Conservation (phyloP, 2,888 invertebrate genomes). For the Elegia similella region DNA sequence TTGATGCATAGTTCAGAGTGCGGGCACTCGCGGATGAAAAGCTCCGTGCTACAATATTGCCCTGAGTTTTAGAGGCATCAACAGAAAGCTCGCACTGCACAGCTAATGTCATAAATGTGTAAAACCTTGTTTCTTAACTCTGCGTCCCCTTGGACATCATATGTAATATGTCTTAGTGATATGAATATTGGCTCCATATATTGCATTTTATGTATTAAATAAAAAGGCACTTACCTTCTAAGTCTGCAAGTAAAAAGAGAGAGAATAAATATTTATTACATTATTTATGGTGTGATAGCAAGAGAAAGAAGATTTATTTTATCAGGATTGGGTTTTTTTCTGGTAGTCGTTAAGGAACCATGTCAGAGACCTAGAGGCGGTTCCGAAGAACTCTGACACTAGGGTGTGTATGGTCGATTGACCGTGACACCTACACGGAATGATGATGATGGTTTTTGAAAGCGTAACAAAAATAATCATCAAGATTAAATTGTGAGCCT, state of each 20-base stretch:
- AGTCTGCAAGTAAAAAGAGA: neutral
- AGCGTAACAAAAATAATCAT: neutral
- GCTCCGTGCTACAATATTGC: slow-evolving; percentile 30
- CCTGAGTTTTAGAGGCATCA: slow-evolving; percentile 29
- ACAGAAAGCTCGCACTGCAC: slow-evolving; percentile 23
- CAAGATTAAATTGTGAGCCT: too few species aligned
- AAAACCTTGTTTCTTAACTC: slow-evolving; percentile 6
- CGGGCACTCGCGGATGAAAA: slow-evolving; percentile 50
- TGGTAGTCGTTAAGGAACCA: too few species aligned
- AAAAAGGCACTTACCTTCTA: neutral
- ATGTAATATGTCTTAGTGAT: neutral
- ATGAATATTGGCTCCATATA: too few species aligned
- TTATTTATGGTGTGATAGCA: too few species aligned
- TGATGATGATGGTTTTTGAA: too few species aligned
- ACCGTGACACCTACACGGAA: too few species aligned
- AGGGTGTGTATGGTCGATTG: too few species aligned
- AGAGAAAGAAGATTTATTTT: neutral
- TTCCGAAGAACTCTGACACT: too few species aligned
- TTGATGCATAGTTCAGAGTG: slow-evolving; percentile 75
- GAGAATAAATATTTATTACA: too few species aligned
- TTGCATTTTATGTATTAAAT: neutral
- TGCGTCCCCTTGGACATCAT: neutral
- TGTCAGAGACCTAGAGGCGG: too few species aligned
- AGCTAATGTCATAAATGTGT: slow-evolving; percentile 22
- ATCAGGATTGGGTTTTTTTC: too few species aligned